Evolutionary conservation across 2,113 vertebrate genomes (phyloP), one percentile per base, ranked within the genome.

Genomic region (Anthoscopus minutus): DNA sequence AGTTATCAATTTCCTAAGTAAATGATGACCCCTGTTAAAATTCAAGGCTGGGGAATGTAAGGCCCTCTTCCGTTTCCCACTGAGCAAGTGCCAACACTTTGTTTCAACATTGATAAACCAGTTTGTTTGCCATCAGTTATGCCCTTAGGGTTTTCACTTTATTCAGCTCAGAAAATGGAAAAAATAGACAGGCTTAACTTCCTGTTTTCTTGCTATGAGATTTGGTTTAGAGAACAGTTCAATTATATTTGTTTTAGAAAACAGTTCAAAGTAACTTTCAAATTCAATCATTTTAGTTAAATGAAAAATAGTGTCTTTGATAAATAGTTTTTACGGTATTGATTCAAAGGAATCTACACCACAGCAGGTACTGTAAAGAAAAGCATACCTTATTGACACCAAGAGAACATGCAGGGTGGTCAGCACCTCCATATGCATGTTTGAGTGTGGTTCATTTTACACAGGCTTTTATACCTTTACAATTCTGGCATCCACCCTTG

Each of bases 141-240:
- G 24, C 57, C 76, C 28, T 73, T 13, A 66, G 61, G 53, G 44
- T 57, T 71, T 84, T 83, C 44, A 79, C 31, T 88, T 71, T 31
- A 33, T 33, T 86, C 82, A 71, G 38, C 35, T 62, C 48, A 7
- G 66, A 74, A 92, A 80, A 92, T 35, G 6, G 20, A 53, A 87
- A 93, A 72, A 86, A 70, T 20, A 84, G 48, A 38, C 27, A 89
- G 35, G 73, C 89, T 92, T 86, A n/a, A 87, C 84, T 96, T 96
- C 81, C 88, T 81, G 72, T 45, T 88, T 90, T 54, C 72, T 72
- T 81, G 38, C 66, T 40, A 15, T 13, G 44, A 21, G 57, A 57
- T 57, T 60, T 71, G 15, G 7, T 69, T 81, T 74, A 81, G 33
- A 38, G 69, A 73, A 72, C 24, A 86, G 15, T 37, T 37, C 45